A percentile compares a stretch with the other conserved stretches of the same genome.
Conservation (phyloP, 2,888 invertebrate genomes). For the Pegoplata infirma region DNA sequence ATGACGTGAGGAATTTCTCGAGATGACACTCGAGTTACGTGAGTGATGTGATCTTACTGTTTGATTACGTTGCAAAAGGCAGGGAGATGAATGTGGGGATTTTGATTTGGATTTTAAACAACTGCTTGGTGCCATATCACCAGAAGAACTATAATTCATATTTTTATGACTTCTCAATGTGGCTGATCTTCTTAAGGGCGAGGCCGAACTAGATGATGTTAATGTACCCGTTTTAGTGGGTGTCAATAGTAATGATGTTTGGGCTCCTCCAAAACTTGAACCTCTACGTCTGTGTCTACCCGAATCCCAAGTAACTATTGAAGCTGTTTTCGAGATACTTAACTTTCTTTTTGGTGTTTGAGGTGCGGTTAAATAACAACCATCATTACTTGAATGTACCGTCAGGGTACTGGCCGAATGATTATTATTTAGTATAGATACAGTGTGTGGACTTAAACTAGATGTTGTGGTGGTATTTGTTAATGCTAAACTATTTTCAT, state of each 20-base stretch:
- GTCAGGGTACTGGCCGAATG: slow-evolving; percentile 66
- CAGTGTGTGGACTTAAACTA: slow-evolving; percentile 74
- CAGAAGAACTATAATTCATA: slow-evolving; percentile 69
- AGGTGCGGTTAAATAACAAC: slow-evolving; percentile 77
- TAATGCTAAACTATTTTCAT: slow-evolving; percentile 47
- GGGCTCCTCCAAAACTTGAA: slow-evolving; percentile 85
- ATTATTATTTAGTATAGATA: slow-evolving; percentile 49
- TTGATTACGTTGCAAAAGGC: slow-evolving; percentile 80
- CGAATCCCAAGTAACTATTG: slow-evolving; percentile 86
- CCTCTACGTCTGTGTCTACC: slow-evolving; percentile 82
- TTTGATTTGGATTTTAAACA: slow-evolving; percentile 73
- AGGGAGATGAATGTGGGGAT: slow-evolving; percentile 81
- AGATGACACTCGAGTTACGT: slow-evolving; percentile 89
- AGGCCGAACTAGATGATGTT: slow-evolving; percentile 68
- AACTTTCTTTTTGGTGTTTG: slow-evolving; percentile 77
- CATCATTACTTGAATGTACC: slow-evolving; percentile 66
- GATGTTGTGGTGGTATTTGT: slow-evolving; percentile 54
- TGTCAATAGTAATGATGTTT: slow-evolving; percentile 82
- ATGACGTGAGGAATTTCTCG: slow-evolving; percentile 88
- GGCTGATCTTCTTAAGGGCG: slow-evolving; percentile 81
- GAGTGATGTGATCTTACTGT: slow-evolving; percentile 86
- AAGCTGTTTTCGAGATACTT: slow-evolving; percentile 79
- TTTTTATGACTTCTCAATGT: slow-evolving; percentile 81
- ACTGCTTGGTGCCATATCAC: slow-evolving; percentile 27
- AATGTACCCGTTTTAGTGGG: slow-evolving; percentile 73